Evolutionary conservation across 2,113 vertebrate species (phyloP).

Genomic region (Gopherus evgoodei): DNA sequence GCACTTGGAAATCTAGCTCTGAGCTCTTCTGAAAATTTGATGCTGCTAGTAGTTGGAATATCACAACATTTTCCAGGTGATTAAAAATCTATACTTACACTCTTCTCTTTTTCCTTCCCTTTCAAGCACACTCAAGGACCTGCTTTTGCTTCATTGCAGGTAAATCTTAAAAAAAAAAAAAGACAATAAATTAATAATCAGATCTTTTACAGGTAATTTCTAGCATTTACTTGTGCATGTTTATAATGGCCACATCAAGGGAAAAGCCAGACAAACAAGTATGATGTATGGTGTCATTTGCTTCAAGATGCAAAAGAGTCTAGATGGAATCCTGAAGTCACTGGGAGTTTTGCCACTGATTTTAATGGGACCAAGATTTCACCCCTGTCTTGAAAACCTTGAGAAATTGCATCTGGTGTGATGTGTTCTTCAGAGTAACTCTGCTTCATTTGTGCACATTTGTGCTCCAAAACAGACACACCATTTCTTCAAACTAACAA

Average conservation of each 20-base stretch:
- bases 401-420: neutral
- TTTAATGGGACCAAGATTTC: neutral
- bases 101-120: neutral
- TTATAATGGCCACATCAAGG: neutral
- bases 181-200: neutral
- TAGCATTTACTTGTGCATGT: rapidly evolving
- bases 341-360: neutral
- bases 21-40: neutral
- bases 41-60: neutral
- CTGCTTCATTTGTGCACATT: neutral
- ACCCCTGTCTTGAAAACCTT: neutral
- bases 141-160: neutral
- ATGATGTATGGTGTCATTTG: neutral
- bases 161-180: conserved; percentile 47
- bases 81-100: neutral
- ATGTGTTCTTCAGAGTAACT: neutral
- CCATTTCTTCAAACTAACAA: neutral
- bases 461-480: neutral
- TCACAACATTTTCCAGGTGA: neutral
- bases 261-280: neutral
- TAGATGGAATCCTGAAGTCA: neutral
- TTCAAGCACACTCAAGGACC: conserved; percentile 27
- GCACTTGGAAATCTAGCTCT: neutral
- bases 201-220: neutral
- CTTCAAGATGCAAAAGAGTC: neutral